These are phyloP conservation scores for Eudiplozoon nipponicum DNA, from an alignment of 2,888 invertebrate species.

Conservation along the genomic window DNA sequence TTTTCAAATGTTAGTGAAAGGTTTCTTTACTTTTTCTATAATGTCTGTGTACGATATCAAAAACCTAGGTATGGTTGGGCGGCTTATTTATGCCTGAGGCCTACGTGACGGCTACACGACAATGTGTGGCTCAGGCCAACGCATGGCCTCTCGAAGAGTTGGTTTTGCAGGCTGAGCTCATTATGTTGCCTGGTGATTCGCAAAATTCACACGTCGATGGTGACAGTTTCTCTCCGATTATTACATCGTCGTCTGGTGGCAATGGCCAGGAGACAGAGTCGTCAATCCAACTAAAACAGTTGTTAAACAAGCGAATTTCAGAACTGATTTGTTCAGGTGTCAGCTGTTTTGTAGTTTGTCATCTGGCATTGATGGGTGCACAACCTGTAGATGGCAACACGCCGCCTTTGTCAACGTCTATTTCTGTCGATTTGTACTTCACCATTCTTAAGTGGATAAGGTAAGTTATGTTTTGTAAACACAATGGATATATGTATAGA, in stretches of 20 bases:
- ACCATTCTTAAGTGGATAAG: constrained; percentile 66
- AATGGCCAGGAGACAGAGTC: too few relatives aligned
- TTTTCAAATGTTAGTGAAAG: background rate
- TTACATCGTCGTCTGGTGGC: background rate
- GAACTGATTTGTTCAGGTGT: too few relatives aligned
- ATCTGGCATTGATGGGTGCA: constrained; percentile 76
- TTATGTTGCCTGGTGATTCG: too few relatives aligned
- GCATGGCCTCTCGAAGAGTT: constrained; percentile 62
- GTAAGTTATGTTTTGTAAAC: too few relatives aligned
- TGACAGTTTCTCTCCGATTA: background rate
- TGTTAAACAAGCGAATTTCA: too few relatives aligned
- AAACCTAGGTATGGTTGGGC: constrained; percentile 69
- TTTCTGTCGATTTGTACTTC: constrained; percentile 62
- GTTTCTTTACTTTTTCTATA: background rate
- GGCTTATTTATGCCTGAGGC: constrained; percentile 90
- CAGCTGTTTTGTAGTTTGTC: constrained; percentile 31
- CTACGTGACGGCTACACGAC: constrained; percentile 85
- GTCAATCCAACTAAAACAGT: too few relatives aligned
- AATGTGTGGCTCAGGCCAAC: constrained; percentile 59
- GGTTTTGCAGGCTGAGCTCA: constrained; percentile 34
- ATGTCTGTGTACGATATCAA: too few relatives aligned
- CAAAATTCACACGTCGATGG: background rate
- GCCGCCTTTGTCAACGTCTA: constrained; percentile 56
- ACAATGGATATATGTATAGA: too few relatives aligned
- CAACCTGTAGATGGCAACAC: constrained; percentile 52